phyloP scores from a whole-genome alignment of 2,113 vertebrate species.

The Vanacampus margaritifer region DNA sequence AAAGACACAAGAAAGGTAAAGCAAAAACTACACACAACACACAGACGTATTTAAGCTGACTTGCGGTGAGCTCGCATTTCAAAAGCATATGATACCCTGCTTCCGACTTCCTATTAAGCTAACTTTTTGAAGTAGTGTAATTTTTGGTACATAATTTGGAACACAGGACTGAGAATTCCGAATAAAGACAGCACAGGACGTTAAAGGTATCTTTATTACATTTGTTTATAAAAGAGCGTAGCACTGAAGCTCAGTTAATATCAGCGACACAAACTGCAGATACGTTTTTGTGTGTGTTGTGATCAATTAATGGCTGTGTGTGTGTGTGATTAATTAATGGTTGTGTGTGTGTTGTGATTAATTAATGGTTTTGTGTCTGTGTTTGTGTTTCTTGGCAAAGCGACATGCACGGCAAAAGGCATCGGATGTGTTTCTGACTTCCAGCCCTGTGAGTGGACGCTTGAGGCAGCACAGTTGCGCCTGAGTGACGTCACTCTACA shows the following conservation, averaged over 20 bases:
- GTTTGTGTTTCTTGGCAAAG: slow-evolving; percentile 2
- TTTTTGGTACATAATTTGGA: not conserved
- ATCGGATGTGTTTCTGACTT: not conserved
- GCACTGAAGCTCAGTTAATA: not conserved
- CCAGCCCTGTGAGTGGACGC: not conserved
- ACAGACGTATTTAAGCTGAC: too few species aligned
- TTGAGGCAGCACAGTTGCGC: not conserved
- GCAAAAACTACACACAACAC: too few species aligned
- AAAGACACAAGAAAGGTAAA: too few species aligned
- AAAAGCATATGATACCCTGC: too few species aligned
- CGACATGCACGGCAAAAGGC: not conserved
- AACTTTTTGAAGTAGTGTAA: not conserved
- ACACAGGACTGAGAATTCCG: not conserved
- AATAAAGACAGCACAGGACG: not conserved
- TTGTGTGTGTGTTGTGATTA: too few species aligned
- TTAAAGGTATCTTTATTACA: slow-evolving; percentile 1
- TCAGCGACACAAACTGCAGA: not conserved
- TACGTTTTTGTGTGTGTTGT: too few species aligned
- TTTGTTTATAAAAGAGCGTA: slow-evolving; percentile 6
- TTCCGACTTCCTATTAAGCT: not conserved
- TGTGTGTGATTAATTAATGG: too few species aligned
- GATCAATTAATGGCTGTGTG: not conserved
- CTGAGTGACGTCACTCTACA: not conserved
- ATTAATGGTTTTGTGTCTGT: not conserved
- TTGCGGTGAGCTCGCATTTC: too few species aligned